Evolutionary conservation across 2,797 vertebrate species (phyloP).

Genomic region (Falco peregrinus): DNA sequence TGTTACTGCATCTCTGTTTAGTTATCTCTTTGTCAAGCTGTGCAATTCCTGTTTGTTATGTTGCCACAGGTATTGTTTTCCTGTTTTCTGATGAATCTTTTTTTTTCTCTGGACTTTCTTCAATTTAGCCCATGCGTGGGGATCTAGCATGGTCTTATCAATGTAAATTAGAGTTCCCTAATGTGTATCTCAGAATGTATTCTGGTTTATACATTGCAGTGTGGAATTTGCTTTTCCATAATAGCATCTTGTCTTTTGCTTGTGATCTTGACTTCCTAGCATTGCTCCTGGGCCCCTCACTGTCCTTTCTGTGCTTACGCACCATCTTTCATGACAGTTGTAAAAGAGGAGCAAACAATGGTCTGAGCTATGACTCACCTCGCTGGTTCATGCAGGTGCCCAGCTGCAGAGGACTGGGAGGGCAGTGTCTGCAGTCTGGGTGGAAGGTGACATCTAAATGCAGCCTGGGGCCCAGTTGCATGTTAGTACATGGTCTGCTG

Average conservation of each 20-base stretch:
- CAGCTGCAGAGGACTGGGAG: not conserved
- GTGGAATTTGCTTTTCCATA: not conserved
- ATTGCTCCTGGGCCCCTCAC: accelerated
- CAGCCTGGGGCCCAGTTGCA: not conserved
- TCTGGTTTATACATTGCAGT: not conserved
- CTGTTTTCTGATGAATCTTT: not conserved
- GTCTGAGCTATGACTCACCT: accelerated
- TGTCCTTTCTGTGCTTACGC: not conserved
- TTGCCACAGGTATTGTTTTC: not conserved
- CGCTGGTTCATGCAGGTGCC: not conserved
- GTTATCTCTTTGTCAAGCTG: not conserved
- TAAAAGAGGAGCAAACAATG: not conserved
- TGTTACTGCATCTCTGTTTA: not conserved
- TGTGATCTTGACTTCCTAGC: not conserved
- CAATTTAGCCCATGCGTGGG: not conserved
- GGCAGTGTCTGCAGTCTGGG: not conserved
- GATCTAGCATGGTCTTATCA: not conserved
- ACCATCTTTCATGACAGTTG: not conserved
- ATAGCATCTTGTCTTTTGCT: not conserved
- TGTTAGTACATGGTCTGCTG: accelerated
- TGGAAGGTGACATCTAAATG: not conserved
- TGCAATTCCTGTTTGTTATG: not conserved
- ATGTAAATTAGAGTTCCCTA: not conserved
- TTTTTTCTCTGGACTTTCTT: not conserved
- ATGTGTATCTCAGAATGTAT: not conserved